A percentile compares a stretch with the other conserved stretches of the same genome.
Evolutionary conservation across 1,140 invertebrate genomes (phyloP).

Genomic region (Pteromalus puparum): DNA sequence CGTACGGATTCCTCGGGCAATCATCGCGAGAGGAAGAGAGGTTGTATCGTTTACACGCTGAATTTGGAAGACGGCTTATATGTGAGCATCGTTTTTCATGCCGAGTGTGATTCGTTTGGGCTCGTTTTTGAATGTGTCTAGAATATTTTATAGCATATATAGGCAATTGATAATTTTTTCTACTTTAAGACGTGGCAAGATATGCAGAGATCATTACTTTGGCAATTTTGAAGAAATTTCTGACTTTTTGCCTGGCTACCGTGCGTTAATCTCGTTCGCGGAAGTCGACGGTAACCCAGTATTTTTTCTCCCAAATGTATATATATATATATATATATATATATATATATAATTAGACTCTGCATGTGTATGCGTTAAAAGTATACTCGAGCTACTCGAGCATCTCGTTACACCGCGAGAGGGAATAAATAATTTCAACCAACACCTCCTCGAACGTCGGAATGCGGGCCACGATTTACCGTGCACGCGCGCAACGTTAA

Average conservation of each 20-base stretch:
- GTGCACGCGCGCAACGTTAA: slow-evolving; percentile 1
- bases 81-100: background rate
- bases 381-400: background rate
- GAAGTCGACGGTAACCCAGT: background rate
- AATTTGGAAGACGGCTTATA: slow-evolving; percentile 23
- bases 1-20: background rate
- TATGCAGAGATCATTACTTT: background rate
- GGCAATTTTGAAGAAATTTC: background rate
- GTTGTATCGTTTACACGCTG: slow-evolving; percentile 42
- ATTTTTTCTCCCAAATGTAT: background rate
- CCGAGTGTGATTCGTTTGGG: background rate
- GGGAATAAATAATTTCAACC: background rate
- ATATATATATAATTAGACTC: background rate
- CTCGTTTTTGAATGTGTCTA: background rate
- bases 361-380: background rate
- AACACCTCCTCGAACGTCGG: background rate
- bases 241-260: background rate
- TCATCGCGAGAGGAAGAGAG: background rate
- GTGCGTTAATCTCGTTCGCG: background rate
- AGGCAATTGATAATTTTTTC: background rate
- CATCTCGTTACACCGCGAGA: background rate
- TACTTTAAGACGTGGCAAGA: background rate
- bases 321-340: too few relatives aligned
- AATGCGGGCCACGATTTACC: background rate
- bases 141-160: too few relatives aligned